Evolutionary conservation across 2,888 invertebrate genomes (phyloP), one percentile per base, ranked within the genome.

Genomic region (Euphydryas editha): DNA sequence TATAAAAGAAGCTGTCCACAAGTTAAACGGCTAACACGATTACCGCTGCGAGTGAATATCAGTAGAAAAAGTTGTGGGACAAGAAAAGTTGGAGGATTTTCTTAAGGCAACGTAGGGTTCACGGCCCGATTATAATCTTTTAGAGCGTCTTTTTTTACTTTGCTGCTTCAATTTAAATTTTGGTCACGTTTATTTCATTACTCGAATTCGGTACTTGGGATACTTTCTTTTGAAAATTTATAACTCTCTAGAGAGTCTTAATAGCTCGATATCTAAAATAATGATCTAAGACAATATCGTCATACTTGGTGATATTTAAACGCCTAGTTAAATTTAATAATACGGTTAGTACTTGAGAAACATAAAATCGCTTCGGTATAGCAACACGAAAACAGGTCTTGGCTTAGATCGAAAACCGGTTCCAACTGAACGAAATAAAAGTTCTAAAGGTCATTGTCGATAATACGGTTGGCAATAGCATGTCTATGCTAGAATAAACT

Each of bases 21-120:
- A 86, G 86, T 84, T 87, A 84, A 86, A 86, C 82, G 80, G 81
- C 79, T 86, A 88, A 88, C 82, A 80, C 82, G 82, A 85, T 90
- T 89, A 86, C 83, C 74, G 75, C 77, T 76, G 76, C 77, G 80
- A 88, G 85, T 87, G 88, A 88, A 88, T 87, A 87, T 84, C 78
- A 79, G 76, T 76, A 78, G 74, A 79, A 74, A 72, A 79, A 79
- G 76, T 80, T 75, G 72, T 68, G 69, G 73, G 71, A 74, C 75
- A 76, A 74, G 77, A 73, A 78, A 81, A 80, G 76, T 82, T 80
- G 67, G 75, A 68, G 71, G 72, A 65, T 66, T 70, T 67, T 65
- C 65, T 68, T 64, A 61, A 57, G 49, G 47, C 30, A 51, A 49
- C 59, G 62, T 56, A 42, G 58, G 51, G 63, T 42, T 58, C 51